These are phyloP conservation scores for Trichonephila clavata DNA, from an alignment of 1,140 invertebrate species.

Conservation along the genomic window DNA sequence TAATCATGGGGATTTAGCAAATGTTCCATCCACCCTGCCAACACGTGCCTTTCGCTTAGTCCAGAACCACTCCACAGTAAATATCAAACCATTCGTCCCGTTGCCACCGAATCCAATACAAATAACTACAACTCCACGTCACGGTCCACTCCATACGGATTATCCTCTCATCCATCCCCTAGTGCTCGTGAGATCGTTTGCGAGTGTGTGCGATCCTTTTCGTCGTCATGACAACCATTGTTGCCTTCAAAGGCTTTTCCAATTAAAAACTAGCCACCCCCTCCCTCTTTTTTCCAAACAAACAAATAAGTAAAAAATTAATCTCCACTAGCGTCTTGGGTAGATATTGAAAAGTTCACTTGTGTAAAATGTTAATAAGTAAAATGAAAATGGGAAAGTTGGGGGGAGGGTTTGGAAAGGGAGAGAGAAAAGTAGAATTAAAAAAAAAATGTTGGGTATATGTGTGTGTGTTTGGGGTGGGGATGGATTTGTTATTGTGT, in stretches of 20 bases:
- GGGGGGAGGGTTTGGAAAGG: neutral
- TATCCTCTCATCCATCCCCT: conserved; percentile 55
- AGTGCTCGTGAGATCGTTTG: conserved; percentile 3
- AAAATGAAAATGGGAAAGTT: conserved; percentile 33
- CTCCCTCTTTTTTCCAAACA: conserved; percentile 12
- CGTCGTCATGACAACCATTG: conserved; percentile 64
- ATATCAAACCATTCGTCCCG: neutral
- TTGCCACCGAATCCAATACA: conserved; percentile 2
- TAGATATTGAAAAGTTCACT: conserved; percentile 54
- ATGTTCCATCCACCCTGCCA: no score
- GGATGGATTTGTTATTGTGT: conserved; percentile 51
- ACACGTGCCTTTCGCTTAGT: conserved; percentile 49
- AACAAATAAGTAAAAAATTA: conserved; percentile 73
- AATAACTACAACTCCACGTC: conserved; percentile 30
- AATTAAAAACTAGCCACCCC: conserved; percentile 70
- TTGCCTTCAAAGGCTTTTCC: conserved; percentile 60
- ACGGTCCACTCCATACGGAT: conserved; percentile 68
- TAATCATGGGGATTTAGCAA: no score
- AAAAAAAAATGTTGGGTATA: conserved; percentile 8
- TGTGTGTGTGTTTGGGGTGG: conserved; percentile 46
- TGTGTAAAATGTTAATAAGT: conserved; percentile 70
- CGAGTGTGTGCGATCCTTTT: conserved; percentile 42
- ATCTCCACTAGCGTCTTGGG: conserved; percentile 49
- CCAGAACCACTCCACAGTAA: neutral
- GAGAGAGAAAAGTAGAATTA: neutral